Evolutionary conservation across 1,140 invertebrate genomes (phyloP).

Genomic region (Andricus grossulariae): DNA sequence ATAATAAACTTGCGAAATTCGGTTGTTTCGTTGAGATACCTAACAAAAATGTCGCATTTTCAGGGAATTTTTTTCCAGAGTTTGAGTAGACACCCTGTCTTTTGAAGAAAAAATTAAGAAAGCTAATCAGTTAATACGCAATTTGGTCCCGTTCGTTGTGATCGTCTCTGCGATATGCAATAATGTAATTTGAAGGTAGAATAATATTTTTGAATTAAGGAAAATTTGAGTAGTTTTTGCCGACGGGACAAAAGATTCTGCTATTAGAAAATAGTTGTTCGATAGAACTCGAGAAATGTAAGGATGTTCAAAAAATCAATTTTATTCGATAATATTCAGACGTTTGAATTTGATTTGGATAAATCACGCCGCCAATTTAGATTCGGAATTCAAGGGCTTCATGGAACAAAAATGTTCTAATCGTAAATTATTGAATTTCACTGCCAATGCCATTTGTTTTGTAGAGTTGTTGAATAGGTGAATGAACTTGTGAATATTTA

Average conservation of each 20-base stretch:
- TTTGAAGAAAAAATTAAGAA: not conserved
- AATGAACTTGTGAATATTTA: not conserved
- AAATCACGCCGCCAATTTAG: too few species aligned
- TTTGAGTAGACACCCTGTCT: too few species aligned
- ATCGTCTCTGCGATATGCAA: not conserved
- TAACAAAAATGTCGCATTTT: too few species aligned
- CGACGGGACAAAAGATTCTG: not conserved
- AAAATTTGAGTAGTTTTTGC: not conserved
- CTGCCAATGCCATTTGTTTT: constrained; percentile 1
- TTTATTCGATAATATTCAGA: not conserved
- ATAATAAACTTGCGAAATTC: too few species aligned
- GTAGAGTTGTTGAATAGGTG: not conserved
- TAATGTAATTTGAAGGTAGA: not conserved
- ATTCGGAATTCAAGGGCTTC: too few species aligned
- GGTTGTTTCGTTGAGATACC: too few species aligned
- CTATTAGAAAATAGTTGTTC: constrained; percentile 13
- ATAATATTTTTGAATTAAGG: not conserved
- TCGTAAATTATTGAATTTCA: not conserved
- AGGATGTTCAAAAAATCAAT: not conserved
- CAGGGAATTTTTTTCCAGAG: too few species aligned
- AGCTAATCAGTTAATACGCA: not conserved
- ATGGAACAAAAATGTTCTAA: too few species aligned
- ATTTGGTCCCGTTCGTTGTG: constrained; percentile 14
- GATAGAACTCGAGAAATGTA: not conserved
- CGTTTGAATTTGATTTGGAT: not conserved